Evolutionary conservation across 2,797 vertebrate genomes (phyloP).

Genomic region (Pygocentrus nattereri): DNA sequence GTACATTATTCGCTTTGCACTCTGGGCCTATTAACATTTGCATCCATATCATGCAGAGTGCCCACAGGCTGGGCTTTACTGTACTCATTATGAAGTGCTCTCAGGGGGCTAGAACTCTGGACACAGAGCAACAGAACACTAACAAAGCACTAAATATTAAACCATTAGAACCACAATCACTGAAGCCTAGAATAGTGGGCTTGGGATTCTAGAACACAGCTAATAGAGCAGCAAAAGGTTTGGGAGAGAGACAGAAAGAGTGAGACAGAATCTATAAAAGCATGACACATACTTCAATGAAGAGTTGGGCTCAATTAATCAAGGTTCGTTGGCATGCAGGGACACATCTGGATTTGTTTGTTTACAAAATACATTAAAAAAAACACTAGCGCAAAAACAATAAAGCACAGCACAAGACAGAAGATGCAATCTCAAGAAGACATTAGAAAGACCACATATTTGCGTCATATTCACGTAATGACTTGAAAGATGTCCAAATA

Average conservation of each 20-base stretch:
- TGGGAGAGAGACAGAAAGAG: neutral
- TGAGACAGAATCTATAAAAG: too few species aligned
- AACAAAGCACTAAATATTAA: constrained; percentile 41
- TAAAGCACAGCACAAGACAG: too few species aligned
- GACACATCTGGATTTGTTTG: too few species aligned
- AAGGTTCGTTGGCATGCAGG: too few species aligned
- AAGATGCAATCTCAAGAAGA: too few species aligned
- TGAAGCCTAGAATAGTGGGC: neutral
- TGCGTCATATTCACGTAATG: too few species aligned
- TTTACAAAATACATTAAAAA: too few species aligned
- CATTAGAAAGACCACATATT: too few species aligned
- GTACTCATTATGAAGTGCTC: constrained; percentile 12
- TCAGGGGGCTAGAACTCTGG: neutral
- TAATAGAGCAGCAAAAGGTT: neutral
- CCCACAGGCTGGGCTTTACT: constrained; percentile 56
- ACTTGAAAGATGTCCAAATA: too few species aligned
- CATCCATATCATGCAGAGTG: constrained; percentile 53
- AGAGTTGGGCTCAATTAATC: too few species aligned
- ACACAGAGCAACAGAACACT: neutral
- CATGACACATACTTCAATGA: too few species aligned
- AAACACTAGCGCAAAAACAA: too few species aligned
- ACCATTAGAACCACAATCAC: neutral
- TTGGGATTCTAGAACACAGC: neutral
- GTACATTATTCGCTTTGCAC: constrained; percentile 39
- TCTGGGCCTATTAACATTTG: constrained; percentile 64